These are phyloP conservation scores for Anarhynchus alexandrinus DNA, from an alignment of 2,113 vertebrate species.

Conservation along the genomic window DNA sequence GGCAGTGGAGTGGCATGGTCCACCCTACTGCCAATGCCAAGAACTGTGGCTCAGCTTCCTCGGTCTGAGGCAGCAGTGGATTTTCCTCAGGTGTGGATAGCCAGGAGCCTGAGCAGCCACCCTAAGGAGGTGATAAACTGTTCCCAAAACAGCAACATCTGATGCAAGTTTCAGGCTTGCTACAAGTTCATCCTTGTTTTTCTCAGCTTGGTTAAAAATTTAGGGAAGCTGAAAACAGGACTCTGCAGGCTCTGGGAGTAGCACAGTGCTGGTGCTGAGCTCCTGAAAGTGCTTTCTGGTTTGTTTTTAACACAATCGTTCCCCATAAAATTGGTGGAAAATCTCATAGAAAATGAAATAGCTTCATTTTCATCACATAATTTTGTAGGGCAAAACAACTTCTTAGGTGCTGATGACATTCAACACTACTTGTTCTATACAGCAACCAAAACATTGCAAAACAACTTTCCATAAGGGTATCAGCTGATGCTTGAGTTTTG, in stretches of 20 bases:
- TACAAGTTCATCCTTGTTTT: background rate
- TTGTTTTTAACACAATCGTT: background rate
- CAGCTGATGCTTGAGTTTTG: background rate
- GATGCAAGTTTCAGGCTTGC: background rate
- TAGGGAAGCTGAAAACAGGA: background rate
- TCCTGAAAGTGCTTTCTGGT: background rate
- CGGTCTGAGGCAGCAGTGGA: accelerated
- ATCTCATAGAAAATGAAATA: background rate
- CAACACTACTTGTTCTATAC: background rate
- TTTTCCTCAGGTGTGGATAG: background rate
- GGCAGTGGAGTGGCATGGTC: background rate
- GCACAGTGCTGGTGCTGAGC: background rate
- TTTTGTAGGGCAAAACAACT: background rate
- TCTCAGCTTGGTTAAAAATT: background rate
- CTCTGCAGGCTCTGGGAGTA: background rate
- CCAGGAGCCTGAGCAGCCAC: background rate
- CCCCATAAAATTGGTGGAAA: background rate
- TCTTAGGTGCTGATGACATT: background rate
- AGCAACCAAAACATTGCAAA: background rate
- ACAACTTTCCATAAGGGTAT: background rate
- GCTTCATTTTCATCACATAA: background rate
- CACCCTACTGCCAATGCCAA: accelerated
- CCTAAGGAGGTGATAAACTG: background rate
- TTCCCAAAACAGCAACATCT: background rate
- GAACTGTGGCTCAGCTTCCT: background rate